Percentiles rank a stretch among this genome's conserved stretches.
phyloP scores from a whole-genome alignment of 2,888 invertebrate species.

The Plebejus argus region DNA sequence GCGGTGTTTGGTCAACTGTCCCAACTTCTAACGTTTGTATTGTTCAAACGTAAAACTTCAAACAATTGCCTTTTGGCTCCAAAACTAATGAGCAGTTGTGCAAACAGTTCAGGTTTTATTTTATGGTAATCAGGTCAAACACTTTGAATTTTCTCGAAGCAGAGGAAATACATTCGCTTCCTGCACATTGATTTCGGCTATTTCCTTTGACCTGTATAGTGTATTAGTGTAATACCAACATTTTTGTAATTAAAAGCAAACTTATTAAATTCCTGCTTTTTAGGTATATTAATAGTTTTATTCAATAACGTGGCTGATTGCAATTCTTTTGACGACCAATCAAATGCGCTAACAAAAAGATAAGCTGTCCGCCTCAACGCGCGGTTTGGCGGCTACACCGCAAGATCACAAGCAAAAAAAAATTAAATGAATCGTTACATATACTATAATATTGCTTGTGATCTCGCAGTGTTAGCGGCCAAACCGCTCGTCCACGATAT shows the following conservation, averaged over 20 bases:
- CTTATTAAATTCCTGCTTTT: too few relatives aligned
- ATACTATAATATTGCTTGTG: too few relatives aligned
- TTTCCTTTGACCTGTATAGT: neutral
- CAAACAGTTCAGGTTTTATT: slow-evolving; percentile 7
- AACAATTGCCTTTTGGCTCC: slow-evolving; percentile 27
- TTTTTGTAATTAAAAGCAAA: neutral
- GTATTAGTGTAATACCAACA: too few relatives aligned
- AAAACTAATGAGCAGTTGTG: slow-evolving; percentile 20
- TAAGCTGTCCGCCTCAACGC: too few relatives aligned
- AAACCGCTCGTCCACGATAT: too few relatives aligned
- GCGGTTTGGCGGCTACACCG: too few relatives aligned
- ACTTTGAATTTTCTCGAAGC: neutral
- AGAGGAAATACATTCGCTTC: neutral
- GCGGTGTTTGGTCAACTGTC: slow-evolving; percentile 20
- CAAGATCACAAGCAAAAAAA: too few relatives aligned
- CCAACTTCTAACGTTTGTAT: slow-evolving; percentile 6
- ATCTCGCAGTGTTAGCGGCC: too few relatives aligned
- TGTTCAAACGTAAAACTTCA: slow-evolving; percentile 14
- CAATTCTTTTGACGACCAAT: too few relatives aligned
- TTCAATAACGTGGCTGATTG: neutral
- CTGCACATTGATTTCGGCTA: neutral
- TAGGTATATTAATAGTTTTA: neutral
- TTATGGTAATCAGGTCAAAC: slow-evolving; percentile 13
- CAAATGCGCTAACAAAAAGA: too few relatives aligned
- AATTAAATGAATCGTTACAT: too few relatives aligned